Evolutionary conservation across 64 coral and sea anemone genomes (phyloP), one percentile per base, ranked within the genome.

Genomic region (Montipora efflorescens): DNA sequence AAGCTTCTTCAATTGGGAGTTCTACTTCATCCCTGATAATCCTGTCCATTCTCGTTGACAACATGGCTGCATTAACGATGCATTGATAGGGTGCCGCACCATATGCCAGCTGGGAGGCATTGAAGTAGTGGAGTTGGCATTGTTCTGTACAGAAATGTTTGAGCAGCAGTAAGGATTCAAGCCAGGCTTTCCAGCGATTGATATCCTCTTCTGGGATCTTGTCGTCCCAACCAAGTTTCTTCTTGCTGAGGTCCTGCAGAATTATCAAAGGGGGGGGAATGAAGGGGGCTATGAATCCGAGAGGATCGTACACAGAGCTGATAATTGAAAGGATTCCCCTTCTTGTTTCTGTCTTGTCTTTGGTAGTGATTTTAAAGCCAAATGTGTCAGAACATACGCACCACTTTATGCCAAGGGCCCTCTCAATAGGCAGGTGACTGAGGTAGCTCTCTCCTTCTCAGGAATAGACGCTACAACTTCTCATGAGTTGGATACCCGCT

Each of bases 61-160:
- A 19, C 16, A 76, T 53, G 18, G 72, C 72, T 4, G 88, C 52
- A 9, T 55, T 55, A 55, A 55, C 1, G 5, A 55, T 55, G 52
- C 87, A 75, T 61, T 78, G 87, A 62, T 90, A 79, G 2, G 87
- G 59, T 7, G 62, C 87, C 0, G 87, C 28, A 20, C 74, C 75
- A 46, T 78, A 90, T 10, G 67, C 87, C 18, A 53, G 13, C 16
- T 57, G 67, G 16, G 87, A 89, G 19, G 87, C 73, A 72, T 89
- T 47, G 59, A 90, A 90, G 23, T 90, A 53, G 75, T 90, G 74
- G 36, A 90, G 55, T 75, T 90, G 4, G 43, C 81, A n/a, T n/a
- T n/a, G n/a, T n/a, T n/a, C n/a, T n/a, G n/a, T n/a, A n/a, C n/a
- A n/a, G n/a, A n/a, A n/a, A n/a, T n/a, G n/a, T n/a, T n/a, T n/a